Percentiles rank a stretch among this genome's conserved stretches.
Evolutionary conservation across 2,797 vertebrate genomes (phyloP).

Genomic region (Cuniculus paca): DNA sequence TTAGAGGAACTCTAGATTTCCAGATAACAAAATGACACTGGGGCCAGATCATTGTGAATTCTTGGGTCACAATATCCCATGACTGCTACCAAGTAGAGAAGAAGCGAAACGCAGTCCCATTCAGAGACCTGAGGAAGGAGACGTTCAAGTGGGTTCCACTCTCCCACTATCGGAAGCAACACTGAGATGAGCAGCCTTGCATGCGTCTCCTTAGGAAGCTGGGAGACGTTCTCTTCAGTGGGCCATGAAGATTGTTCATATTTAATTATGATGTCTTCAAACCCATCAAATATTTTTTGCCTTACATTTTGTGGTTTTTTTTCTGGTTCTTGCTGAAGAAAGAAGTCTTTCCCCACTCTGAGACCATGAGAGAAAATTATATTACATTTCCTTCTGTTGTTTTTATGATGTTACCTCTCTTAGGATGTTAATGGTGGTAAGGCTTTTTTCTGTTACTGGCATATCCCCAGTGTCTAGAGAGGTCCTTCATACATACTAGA

Average conservation of each 20-base stretch:
- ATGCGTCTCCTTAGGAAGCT: background rate
- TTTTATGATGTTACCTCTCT: background rate
- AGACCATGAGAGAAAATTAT: background rate
- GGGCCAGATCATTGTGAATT: background rate
- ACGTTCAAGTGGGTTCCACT: background rate
- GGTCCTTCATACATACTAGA: background rate
- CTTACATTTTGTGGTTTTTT: background rate
- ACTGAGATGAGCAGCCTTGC: background rate
- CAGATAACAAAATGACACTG: background rate
- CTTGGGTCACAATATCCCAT: background rate
- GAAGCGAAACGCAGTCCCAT: background rate
- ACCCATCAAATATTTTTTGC: background rate
- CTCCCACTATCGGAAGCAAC: background rate
- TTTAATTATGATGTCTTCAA: background rate
- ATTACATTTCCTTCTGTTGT: background rate
- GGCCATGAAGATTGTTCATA: background rate
- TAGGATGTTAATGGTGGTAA: background rate
- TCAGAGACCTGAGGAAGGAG: background rate
- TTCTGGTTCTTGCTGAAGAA: constrained; percentile 1
- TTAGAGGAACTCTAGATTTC: constrained; percentile 9
- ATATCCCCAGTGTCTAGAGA: background rate
- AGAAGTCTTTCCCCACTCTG: background rate
- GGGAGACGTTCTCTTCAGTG: background rate
- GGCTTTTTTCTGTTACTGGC: background rate
- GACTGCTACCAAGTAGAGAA: background rate